Conservation (phyloP, 2,113 vertebrate species). For the Oreochromis niloticus region DNA sequence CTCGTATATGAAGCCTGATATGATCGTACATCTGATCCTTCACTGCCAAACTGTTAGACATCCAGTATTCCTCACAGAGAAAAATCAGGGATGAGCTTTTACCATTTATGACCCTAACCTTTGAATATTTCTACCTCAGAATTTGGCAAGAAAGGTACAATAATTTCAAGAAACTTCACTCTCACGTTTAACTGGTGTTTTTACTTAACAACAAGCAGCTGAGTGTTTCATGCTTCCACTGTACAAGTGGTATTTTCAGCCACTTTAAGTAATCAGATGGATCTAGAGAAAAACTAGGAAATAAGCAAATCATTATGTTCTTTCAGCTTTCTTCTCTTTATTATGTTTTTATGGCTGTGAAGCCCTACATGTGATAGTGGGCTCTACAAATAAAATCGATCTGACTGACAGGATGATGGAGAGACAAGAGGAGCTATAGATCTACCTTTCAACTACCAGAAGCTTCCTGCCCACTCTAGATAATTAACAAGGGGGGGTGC, state of each 20-base stretch:
- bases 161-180: background rate
- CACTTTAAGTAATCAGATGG: background rate
- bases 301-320: too few species aligned
- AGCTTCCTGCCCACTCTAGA: background rate
- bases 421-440: background rate
- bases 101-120: accelerated
- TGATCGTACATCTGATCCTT: background rate
- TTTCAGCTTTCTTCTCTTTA: background rate
- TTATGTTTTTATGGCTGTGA: background rate
- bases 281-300: background rate
- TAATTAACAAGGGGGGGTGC: background rate
- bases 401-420: constrained; percentile 18
- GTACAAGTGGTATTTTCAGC: background rate
- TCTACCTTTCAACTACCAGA: background rate
- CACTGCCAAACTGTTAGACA: background rate
- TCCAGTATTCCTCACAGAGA: background rate
- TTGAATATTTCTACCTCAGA: background rate
- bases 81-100: accelerated
- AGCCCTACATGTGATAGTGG: background rate
- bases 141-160: background rate
- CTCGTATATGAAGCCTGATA: background rate
- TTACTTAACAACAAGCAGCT: background rate
- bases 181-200: background rate
- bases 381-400: background rate
- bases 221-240: background rate